Evolutionary conservation across 2,888 invertebrate genomes (phyloP), one percentile per base, ranked within the genome.

Genomic region (Ormia ochracea): DNA sequence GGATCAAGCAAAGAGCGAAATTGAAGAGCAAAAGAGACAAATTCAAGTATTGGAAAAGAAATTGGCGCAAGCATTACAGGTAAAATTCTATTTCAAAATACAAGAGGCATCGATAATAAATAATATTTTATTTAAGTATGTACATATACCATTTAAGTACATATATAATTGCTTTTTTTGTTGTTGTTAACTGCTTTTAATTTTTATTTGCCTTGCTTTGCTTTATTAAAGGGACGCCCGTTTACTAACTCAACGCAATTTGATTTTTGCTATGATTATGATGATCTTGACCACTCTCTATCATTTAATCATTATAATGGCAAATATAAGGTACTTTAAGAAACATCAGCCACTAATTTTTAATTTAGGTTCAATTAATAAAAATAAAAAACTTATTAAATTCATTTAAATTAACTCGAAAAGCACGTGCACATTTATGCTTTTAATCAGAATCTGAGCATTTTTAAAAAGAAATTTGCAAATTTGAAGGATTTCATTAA

Each of bases 21-120:
- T 96, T 83, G 96, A 96, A 86, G 96, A 96, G 86, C 91, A 94
- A 78, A 95, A 94, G 87, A 92, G 94, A 85, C 94, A 93, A 89
- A 95, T 96, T 85, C 91, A 93, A 63, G 92, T 93, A 84, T 89
- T 96, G 80, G 96, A 96, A 87, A 94, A 93, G 88, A 94, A 93
- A 90, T 88, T 95, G 83, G 93, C 93, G 87, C 93, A 93, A 84
- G 92, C 93, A 56, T 86, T 93, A 86, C 90, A 92, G 90, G 93
- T 92, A 89, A 89, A 85, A 52, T 14, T n/a, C 12, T 3, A 17
- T 83, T 1, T 12, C 9, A 19, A 45, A 43, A 45, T 6, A 28
- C 14, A 52, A 14, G 9, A 31, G 4, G 9, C 31, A 4, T 1
- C 3, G 12, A 33, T 9, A 4, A 14, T 5, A 5, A 7, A 31